Conservation (phyloP, 2,113 vertebrate genomes). For the Rhadina sibilatrix region DNA sequence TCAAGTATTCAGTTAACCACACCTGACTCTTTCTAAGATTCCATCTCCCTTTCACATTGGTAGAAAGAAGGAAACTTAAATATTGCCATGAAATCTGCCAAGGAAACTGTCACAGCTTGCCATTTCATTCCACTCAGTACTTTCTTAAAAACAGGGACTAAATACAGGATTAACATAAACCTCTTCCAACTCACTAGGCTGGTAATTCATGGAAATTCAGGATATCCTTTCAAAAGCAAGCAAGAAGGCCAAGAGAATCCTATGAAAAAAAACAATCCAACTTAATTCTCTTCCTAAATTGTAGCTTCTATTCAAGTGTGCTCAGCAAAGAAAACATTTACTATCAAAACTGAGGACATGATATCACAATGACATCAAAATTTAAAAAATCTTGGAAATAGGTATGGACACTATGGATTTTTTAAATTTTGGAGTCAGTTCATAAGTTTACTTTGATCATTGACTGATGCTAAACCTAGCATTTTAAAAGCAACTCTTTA, state of each 20-base stretch:
- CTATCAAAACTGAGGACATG: not conserved
- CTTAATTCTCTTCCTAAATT: not conserved
- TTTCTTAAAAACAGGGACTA: not conserved
- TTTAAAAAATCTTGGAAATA: not conserved
- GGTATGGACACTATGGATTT: not conserved
- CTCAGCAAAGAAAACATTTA: not conserved
- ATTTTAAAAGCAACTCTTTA: not conserved
- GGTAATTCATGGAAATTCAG: not conserved
- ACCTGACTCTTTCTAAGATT: not conserved
- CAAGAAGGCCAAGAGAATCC: not conserved
- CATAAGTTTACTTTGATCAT: not conserved
- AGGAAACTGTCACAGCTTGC: not conserved
- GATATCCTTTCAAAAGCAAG: not conserved
- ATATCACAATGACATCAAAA: not conserved
- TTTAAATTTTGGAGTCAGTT: not conserved
- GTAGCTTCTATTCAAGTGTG: not conserved
- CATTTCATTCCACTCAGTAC: not conserved
- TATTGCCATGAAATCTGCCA: not conserved
- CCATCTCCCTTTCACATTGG: not conserved
- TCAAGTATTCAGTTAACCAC: not conserved
- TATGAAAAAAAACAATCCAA: too few species aligned
- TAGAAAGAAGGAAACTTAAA: not conserved
- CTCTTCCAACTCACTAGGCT: not conserved
- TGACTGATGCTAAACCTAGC: not conserved
- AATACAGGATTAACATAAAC: not conserved